Conservation (phyloP, 2,888 invertebrate genomes). For the Ephialtes manifestator region DNA sequence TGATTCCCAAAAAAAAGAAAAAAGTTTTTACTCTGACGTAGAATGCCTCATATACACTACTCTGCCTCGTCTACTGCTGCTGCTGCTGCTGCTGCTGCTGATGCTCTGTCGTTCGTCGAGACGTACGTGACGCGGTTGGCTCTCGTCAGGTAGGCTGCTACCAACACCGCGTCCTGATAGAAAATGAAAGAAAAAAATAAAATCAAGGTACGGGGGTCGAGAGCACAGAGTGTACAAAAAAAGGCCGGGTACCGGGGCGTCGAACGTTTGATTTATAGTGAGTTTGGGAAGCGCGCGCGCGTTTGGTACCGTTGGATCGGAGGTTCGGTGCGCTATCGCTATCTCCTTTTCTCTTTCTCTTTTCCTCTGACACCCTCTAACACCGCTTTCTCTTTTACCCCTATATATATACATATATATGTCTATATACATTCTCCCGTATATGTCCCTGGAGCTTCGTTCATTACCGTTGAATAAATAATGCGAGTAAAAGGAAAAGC, state of each 20-base stretch:
- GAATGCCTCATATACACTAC: not conserved
- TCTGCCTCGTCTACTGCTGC: not conserved
- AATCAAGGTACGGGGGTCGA: slow-evolving; percentile 11
- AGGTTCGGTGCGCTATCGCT: slow-evolving; percentile 11
- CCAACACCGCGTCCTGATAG: slow-evolving; percentile 56
- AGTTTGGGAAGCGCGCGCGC: slow-evolving; percentile 60
- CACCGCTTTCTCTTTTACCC: slow-evolving; percentile 40
- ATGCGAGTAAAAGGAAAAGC: slow-evolving; percentile 60
- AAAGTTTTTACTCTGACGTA: no score
- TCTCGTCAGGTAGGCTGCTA: slow-evolving; percentile 65
- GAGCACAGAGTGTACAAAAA: slow-evolving; percentile 26
- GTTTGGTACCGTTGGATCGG: slow-evolving; percentile 55
- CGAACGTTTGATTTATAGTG: slow-evolving; percentile 76
- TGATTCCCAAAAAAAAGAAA: no score
- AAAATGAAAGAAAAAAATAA: slow-evolving; percentile 52
- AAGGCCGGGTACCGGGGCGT: slow-evolving; percentile 52
- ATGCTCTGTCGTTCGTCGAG: slow-evolving; percentile 49
- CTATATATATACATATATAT: not conserved
- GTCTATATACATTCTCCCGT: not conserved
- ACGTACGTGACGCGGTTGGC: slow-evolving; percentile 68
- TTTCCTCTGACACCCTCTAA: not conserved
- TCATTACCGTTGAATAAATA: slow-evolving; percentile 72
- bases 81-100: not conserved
- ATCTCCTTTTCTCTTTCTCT: slow-evolving; percentile 26
- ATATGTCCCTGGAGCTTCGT: slow-evolving; percentile 64